A percentile compares a stretch with the other conserved stretches of the same genome.
Evolutionary conservation across 2,113 vertebrate genomes (phyloP).

Genomic region (Cebus imitator): DNA sequence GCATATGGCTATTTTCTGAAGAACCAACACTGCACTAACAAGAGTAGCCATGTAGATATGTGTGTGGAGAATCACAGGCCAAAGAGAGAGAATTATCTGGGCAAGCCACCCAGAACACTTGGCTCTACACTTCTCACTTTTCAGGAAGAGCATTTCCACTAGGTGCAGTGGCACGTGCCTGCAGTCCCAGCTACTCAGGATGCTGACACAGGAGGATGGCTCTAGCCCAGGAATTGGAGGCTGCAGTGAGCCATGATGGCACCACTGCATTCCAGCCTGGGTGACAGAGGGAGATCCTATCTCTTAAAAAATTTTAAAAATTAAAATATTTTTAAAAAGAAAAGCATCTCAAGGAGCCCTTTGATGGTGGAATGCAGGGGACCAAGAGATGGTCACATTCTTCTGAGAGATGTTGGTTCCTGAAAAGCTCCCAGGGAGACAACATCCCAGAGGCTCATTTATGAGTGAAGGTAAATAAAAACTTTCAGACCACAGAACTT

Average conservation of each 20-base stretch:
- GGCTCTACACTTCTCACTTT: neutral
- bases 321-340: neutral
- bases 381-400: neutral
- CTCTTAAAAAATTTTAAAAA: neutral
- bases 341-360: neutral
- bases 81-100: neutral
- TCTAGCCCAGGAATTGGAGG: neutral
- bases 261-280: neutral
- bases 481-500: slow-evolving; percentile 42
- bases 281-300: neutral
- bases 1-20: slow-evolving; percentile 14
- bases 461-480: slow-evolving; percentile 10
- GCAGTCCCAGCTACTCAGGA: neutral
- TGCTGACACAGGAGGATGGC: neutral
- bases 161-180: neutral
- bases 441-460: neutral
- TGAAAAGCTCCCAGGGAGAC: neutral
- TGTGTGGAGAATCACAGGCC: neutral
- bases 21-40: neutral
- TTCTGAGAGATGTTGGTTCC: neutral
- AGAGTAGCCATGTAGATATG: neutral
- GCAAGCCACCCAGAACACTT: neutral
- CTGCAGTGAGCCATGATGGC: too few species aligned
- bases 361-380: neutral
- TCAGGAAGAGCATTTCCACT: neutral